Conservation (phyloP, 2,888 invertebrate genomes). For the Morpho deidamia region DNA sequence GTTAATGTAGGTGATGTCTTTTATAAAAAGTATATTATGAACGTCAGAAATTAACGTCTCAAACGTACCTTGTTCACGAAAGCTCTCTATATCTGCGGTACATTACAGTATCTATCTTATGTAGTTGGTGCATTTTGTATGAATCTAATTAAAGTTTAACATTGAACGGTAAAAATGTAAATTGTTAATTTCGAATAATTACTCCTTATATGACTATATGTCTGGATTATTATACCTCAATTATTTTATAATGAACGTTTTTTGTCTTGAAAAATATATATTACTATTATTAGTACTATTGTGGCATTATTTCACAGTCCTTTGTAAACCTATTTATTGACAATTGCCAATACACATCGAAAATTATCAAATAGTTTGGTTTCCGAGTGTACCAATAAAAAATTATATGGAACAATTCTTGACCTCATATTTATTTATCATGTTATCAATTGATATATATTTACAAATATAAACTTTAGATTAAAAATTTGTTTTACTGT, state of each 20-base stretch:
- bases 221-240: slow-evolving; percentile 73
- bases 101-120: not conserved
- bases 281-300: slow-evolving; percentile 40
- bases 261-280: slow-evolving; percentile 67
- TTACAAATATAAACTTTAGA: slow-evolving; percentile 51
- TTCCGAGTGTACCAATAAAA: slow-evolving; percentile 23
- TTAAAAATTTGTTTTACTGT: slow-evolving; percentile 26
- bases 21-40: not conserved
- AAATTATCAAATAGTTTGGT: not conserved
- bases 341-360: not conserved
- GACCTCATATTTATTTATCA: slow-evolving; percentile 43
- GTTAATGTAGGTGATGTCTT: not conserved
- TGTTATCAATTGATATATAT: slow-evolving; percentile 43
- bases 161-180: not conserved
- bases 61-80: not conserved
- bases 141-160: slow-evolving; percentile 17
- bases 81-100: slow-evolving; percentile 4
- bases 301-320: slow-evolving; percentile 23
- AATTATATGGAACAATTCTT: slow-evolving; percentile 41
- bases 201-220: slow-evolving; percentile 58
- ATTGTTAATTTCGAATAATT: not conserved
- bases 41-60: not conserved
- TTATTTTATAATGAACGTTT: slow-evolving; percentile 66
- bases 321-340: slow-evolving; percentile 4
- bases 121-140: not conserved